Conservation (phyloP, 1,140 invertebrate species). For the Eufriesea mexicana region DNA sequence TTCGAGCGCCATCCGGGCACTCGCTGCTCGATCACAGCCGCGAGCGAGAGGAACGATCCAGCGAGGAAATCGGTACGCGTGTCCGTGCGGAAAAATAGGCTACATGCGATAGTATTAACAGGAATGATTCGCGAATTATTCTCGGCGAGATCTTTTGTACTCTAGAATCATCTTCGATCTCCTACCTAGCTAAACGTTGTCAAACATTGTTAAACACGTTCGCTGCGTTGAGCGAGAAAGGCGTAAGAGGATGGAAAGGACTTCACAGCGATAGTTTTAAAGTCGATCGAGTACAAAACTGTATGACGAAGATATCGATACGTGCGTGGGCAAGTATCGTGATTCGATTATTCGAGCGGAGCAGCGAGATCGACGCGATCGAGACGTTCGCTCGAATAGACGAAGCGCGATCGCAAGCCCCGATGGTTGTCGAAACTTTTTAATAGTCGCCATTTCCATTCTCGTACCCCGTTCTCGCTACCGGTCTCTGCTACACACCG, state of each 20-base stretch:
- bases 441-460: slow-evolving; percentile 14
- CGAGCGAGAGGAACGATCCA: slow-evolving; percentile 28
- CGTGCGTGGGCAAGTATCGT: neutral
- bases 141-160: slow-evolving; percentile 16
- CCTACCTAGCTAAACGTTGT: neutral
- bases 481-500: neutral
- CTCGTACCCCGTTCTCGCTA: neutral
- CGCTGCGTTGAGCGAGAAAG: neutral
- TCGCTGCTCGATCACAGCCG: too few species aligned
- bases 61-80: neutral
- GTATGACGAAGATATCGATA: neutral
- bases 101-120: neutral
- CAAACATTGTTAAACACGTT: too few species aligned
- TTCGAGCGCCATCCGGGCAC: neutral
- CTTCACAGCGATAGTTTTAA: neutral
- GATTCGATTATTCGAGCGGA: neutral
- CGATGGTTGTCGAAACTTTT: neutral
- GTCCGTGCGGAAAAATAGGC: slow-evolving; percentile 9
- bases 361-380: neutral
- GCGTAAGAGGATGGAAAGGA: neutral
- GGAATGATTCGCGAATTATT: neutral
- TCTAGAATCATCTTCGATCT: slow-evolving; percentile 15
- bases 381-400: neutral
- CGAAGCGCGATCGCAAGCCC: neutral
- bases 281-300: neutral